phyloP scores from a whole-genome alignment of 2,113 vertebrate species.

The Ictalurus punctatus region DNA sequence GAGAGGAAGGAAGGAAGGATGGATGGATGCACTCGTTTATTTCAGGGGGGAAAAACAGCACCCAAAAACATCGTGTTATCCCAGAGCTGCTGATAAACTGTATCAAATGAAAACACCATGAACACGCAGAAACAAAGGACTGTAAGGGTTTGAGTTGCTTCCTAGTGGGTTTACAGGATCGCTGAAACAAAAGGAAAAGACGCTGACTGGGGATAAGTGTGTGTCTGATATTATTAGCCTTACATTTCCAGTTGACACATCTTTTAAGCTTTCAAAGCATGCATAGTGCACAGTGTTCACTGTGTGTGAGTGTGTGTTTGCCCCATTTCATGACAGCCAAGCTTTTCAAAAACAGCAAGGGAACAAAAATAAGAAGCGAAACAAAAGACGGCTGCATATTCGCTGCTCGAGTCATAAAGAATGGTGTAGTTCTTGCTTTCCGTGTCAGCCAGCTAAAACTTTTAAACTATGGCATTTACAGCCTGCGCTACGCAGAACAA shows the following conservation, averaged over 20 bases:
- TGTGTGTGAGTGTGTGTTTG: conserved; percentile 12
- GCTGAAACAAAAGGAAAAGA: conserved; percentile 33
- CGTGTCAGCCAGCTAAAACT: not conserved
- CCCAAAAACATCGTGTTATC: not conserved
- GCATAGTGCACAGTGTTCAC: not conserved
- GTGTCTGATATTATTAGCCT: conserved; percentile 33
- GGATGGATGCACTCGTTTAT: conserved; percentile 14
- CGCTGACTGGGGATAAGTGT: conserved; percentile 37
- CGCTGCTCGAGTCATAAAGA: not conserved
- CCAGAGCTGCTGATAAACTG: conserved; percentile 23
- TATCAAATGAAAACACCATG: conserved; percentile 1
- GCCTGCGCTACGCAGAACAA: not conserved
- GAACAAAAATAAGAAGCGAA: conserved; percentile 21
- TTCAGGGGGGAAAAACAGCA: not conserved
- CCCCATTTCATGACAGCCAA: not conserved
- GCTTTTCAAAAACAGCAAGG: conserved; percentile 10
- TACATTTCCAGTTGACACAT: not conserved
- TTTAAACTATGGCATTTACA: not conserved
- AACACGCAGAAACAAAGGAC: not conserved
- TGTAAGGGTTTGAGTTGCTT: not conserved
- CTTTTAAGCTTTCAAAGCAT: conserved; percentile 14
- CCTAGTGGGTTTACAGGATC: conserved; percentile 8
- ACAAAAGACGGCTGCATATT: not conserved
- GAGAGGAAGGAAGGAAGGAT: not conserved
- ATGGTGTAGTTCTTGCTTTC: not conserved